Evolutionary conservation across 2,797 vertebrate species (phyloP).

Genomic region (Sylvia borin): DNA sequence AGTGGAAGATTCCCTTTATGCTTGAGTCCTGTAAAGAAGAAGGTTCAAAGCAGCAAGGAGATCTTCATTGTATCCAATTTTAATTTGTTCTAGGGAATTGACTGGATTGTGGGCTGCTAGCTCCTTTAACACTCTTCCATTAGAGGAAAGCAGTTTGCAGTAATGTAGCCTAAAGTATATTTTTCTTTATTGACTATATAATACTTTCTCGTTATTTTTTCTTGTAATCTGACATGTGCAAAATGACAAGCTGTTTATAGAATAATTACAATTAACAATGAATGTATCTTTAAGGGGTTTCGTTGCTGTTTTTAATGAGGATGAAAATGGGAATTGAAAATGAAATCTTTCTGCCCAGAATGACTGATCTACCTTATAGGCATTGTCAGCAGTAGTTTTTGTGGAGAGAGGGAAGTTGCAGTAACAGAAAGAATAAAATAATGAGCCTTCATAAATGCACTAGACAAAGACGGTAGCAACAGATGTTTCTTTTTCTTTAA

Average conservation of each 20-base stretch:
- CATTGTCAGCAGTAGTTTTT: not conserved
- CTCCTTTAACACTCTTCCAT: not conserved
- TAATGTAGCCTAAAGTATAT: constrained; percentile 3
- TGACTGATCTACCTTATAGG: not conserved
- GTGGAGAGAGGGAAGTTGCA: not conserved
- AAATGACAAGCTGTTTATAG: constrained; percentile 19
- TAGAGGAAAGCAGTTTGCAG: constrained; percentile 17
- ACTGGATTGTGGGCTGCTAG: not conserved
- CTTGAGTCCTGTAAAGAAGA: not conserved
- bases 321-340: constrained; percentile 34
- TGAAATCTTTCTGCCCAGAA: not conserved
- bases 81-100: constrained; percentile 24
- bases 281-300: not conserved
- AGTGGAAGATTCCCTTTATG: not conserved
- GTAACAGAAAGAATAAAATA: not conserved
- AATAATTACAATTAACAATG: constrained; percentile 27
- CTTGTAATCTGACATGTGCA: not conserved
- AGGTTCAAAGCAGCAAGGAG: not conserved
- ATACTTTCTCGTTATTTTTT: not conserved
- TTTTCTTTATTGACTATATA: constrained; percentile 5
- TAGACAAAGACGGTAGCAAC: not conserved
- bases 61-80: not conserved
- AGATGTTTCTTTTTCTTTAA: not conserved
- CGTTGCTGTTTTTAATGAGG: constrained; percentile 2
- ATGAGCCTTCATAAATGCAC: not conserved